These are phyloP conservation scores for Ptiloglossa arizonensis DNA, from an alignment of 1,140 invertebrate genomes.

Conservation along the genomic window DNA sequence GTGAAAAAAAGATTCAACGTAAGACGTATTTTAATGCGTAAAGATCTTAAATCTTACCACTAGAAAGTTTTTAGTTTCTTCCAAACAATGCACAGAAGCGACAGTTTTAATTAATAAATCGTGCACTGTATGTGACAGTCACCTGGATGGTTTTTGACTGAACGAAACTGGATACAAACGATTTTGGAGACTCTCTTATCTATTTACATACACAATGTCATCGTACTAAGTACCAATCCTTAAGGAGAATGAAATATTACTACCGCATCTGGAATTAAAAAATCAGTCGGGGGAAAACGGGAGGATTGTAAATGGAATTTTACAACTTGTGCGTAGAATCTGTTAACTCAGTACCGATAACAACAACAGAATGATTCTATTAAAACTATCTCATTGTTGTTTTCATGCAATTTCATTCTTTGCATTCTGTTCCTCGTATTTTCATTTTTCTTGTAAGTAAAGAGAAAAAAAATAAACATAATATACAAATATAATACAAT, in stretches of 20 bases:
- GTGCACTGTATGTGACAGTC: slow-evolving; percentile 22
- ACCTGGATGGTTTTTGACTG: slow-evolving; percentile 53
- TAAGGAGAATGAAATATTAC: slow-evolving; percentile 60
- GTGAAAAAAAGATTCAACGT: background rate
- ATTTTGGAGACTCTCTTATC: slow-evolving; percentile 61
- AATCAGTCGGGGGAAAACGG: slow-evolving; percentile 6
- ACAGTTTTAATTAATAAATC: background rate
- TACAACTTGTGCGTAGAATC: background rate
- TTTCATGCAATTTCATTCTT: background rate
- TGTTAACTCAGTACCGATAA: background rate
- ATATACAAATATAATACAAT: too few relatives aligned
- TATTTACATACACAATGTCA: slow-evolving; percentile 52
- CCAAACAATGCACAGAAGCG: background rate
- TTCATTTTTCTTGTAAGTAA: too few relatives aligned
- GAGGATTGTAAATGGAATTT: slow-evolving; percentile 12
- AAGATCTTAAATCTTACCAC: slow-evolving; percentile 5
- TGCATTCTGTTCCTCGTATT: too few relatives aligned
- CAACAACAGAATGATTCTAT: background rate
- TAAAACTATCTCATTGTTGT: background rate
- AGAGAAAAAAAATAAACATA: too few relatives aligned
- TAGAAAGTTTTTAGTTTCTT: background rate
- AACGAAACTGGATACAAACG: slow-evolving; percentile 34
- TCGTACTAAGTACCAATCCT: slow-evolving; percentile 44
- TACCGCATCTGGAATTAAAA: slow-evolving; percentile 44
- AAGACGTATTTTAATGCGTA: background rate